phyloP scores from a whole-genome alignment of 2,888 invertebrate genomes.

The Gerris lacustris region DNA sequence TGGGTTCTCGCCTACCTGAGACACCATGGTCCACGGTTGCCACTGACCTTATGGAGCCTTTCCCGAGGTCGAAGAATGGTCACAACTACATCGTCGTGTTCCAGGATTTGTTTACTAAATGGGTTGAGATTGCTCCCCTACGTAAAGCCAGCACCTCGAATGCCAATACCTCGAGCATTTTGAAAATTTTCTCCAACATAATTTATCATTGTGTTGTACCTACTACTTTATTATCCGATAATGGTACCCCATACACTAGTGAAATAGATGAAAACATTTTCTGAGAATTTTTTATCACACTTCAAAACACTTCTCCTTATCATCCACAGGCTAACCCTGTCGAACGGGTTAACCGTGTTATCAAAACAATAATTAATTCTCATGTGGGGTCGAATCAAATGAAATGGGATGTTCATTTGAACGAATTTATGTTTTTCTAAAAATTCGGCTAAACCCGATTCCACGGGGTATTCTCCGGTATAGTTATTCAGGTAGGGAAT shows the following conservation, averaged over 20 bases:
- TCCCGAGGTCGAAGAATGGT: conserved; percentile 17
- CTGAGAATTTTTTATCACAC: conserved; percentile 17
- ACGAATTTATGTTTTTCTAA: conserved; percentile 27
- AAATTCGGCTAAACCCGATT: conserved; percentile 27
- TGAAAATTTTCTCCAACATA: not conserved
- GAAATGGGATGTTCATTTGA: conserved; percentile 27
- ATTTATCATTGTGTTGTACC: not conserved
- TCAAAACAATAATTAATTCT: conserved; percentile 28
- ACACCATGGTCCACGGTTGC: conserved; percentile 27
- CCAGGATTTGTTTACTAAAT: conserved; percentile 30
- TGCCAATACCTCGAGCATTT: not conserved
- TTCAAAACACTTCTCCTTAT: conserved; percentile 24
- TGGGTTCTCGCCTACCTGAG: conserved; percentile 4
- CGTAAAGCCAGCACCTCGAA: not conserved
- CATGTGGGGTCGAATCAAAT: conserved; percentile 27
- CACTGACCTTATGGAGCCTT: conserved; percentile 21
- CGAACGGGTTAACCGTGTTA: conserved; percentile 28
- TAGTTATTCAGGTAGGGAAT: conserved; percentile 21
- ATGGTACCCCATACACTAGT: conserved; percentile 28
- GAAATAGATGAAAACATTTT: conserved; percentile 18
- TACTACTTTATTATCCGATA: conserved; percentile 21
- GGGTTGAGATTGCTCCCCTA: conserved; percentile 23
- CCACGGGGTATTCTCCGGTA: conserved; percentile 29
- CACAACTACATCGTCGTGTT: conserved; percentile 30
- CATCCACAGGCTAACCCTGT: conserved; percentile 30